Evolutionary conservation across 2,888 invertebrate genomes (phyloP).

Genomic region (Pollenia angustigena): DNA sequence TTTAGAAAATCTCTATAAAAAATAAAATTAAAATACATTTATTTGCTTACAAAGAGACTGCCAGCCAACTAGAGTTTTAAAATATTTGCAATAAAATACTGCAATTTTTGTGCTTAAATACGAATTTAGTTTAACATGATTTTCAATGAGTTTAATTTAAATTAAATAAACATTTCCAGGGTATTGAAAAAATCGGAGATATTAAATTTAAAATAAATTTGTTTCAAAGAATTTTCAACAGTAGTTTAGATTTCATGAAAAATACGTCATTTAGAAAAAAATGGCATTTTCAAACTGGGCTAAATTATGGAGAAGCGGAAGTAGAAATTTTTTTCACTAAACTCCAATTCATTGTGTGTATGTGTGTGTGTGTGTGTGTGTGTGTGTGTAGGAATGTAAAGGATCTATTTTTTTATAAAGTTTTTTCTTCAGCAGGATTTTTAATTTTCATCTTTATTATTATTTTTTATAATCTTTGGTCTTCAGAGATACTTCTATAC

Average conservation of each 20-base stretch:
- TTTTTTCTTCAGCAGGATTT: constrained; percentile 24
- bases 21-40: not conserved
- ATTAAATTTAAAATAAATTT: not conserved
- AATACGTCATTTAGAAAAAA: not conserved
- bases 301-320: constrained; percentile 28
- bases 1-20: constrained; percentile 12
- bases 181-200: not conserved
- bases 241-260: not conserved
- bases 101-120: not conserved
- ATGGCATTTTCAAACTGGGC: not conserved
- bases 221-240: not conserved
- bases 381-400: not conserved
- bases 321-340: constrained; percentile 24
- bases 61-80: constrained; percentile 6
- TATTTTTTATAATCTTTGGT: constrained; percentile 46
- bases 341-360: constrained; percentile 12
- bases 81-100: not conserved
- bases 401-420: not conserved
- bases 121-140: not conserved
- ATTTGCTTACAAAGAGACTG: constrained; percentile 23
- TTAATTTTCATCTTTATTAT: constrained; percentile 58
- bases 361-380: not conserved
- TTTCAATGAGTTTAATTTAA: constrained; percentile 15
- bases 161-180: not conserved
- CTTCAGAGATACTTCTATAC: constrained; percentile 51